Conservation (phyloP, 1,140 invertebrate species). For the Rhagoletis pomonella region DNA sequence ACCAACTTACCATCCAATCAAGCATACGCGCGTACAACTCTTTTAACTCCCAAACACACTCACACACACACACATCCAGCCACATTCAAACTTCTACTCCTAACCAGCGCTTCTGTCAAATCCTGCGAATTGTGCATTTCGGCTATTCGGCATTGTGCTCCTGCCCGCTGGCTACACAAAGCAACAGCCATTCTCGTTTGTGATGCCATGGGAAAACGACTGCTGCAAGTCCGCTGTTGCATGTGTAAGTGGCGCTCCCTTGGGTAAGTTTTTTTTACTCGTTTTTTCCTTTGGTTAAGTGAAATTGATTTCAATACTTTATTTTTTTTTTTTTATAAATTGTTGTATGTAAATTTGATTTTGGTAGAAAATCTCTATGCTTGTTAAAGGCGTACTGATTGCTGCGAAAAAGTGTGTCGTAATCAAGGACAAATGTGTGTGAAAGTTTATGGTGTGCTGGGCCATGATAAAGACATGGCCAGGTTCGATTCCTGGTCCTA, state of each 20-base stretch:
- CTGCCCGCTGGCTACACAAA: slow-evolving; percentile 22
- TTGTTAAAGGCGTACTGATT: slow-evolving; percentile 19
- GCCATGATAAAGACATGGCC: too few relatives aligned
- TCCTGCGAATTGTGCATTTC: slow-evolving; percentile 30
- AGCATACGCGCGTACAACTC: neutral
- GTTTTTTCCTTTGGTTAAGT: neutral
- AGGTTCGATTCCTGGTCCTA: too few relatives aligned
- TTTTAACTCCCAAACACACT: neutral
- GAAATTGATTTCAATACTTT: slow-evolving; percentile 44
- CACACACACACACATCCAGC: neutral
- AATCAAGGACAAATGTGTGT: too few relatives aligned
- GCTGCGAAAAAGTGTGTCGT: neutral
- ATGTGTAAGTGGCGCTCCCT: slow-evolving; percentile 4
- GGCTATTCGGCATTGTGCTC: neutral
- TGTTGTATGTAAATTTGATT: slow-evolving; percentile 11
- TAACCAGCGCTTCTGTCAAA: neutral
- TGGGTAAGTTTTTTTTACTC: neutral
- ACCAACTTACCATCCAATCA: slow-evolving; percentile 15
- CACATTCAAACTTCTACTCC: neutral
- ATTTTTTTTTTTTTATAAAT: neutral
- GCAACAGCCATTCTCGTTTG: slow-evolving; percentile 28
- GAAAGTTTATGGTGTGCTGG: too few relatives aligned
- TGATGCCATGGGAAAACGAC: slow-evolving; percentile 33
- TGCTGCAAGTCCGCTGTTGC: slow-evolving; percentile 29
- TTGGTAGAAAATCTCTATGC: neutral